These are phyloP conservation scores for Cephus runcator DNA, from an alignment of 2,888 invertebrate genomes.

Conservation along the genomic window DNA sequence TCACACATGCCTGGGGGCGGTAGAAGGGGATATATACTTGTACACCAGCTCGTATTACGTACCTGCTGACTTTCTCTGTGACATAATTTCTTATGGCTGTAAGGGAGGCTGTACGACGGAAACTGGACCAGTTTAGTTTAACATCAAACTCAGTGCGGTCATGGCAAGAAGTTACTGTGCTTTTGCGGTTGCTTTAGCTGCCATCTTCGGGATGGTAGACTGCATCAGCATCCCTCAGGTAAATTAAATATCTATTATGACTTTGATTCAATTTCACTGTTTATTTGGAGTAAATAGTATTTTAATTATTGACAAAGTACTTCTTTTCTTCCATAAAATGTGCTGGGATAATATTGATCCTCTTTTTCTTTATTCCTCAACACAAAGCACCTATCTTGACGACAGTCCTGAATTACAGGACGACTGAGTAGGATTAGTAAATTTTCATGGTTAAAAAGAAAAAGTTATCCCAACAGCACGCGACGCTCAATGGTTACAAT, in stretches of 20 bases:
- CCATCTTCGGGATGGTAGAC: conserved; percentile 35
- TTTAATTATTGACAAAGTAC: no score
- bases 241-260: conserved; percentile 15
- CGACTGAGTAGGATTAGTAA: not conserved
- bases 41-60: conserved; percentile 32
- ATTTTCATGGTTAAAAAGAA: not conserved
- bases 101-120: conserved; percentile 43
- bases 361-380: not conserved
- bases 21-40: conserved; percentile 27
- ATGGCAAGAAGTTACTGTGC: conserved; percentile 47
- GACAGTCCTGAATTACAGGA: not conserved
- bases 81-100: conserved; percentile 50
- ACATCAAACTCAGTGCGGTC: conserved; percentile 55
- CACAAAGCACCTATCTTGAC: not conserved
- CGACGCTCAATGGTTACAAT: conserved; percentile 32
- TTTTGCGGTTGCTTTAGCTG: conserved; percentile 30
- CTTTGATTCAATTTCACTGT: not conserved
- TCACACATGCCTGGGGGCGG: conserved; percentile 27
- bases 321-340: not conserved
- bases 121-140: conserved; percentile 57
- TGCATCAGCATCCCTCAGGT: conserved; percentile 41
- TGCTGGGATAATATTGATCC: no score
- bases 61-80: conserved; percentile 51
- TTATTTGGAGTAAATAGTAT: not conserved
- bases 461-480: conserved; percentile 25